phyloP scores from a whole-genome alignment of 2,888 invertebrate genomes.

The Hofmannophila pseudospretella region DNA sequence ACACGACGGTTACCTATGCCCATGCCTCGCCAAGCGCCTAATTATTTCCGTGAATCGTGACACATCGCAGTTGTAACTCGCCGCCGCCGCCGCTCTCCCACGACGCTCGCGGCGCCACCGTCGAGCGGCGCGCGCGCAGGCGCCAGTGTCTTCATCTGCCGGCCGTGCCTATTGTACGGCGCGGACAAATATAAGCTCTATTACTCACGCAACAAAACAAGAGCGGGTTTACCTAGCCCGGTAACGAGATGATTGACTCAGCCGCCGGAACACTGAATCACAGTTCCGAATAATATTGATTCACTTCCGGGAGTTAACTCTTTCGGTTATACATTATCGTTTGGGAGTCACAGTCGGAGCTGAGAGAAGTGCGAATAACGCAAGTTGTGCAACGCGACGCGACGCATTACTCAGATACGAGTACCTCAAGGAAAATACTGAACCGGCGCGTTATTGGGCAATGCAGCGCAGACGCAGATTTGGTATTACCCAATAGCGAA shows the following conservation, averaged over 20 bases:
- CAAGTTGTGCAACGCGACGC: no score
- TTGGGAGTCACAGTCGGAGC: no score
- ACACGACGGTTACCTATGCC: no score
- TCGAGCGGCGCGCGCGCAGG: not conserved
- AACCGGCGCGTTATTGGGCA: not conserved
- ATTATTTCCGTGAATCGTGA: conserved; percentile 10
- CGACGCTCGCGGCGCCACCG: not conserved
- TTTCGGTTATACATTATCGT: no score
- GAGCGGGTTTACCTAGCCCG: conserved; percentile 16
- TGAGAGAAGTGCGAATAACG: no score
- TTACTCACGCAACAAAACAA: conserved; percentile 22
- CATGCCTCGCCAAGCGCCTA: no score
- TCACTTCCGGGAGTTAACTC: conserved; percentile 48
- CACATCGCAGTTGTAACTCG: conserved; percentile 10
- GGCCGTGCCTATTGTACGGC: not conserved
- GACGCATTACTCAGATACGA: not conserved
- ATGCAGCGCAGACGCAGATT: not conserved
- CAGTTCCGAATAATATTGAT: conserved; percentile 60
- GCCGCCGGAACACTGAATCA: conserved; percentile 60
- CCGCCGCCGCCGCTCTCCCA: conserved; percentile 18
- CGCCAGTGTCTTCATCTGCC: no score
- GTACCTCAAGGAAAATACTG: not conserved
- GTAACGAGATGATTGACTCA: conserved; percentile 34
- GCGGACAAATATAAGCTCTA: conserved; percentile 26
- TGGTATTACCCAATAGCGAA: no score